Percentiles rank a stretch among this genome's conserved stretches.
Evolutionary conservation across 2,888 invertebrate genomes (phyloP).

Genomic region (Eugnorisma glareosa): DNA sequence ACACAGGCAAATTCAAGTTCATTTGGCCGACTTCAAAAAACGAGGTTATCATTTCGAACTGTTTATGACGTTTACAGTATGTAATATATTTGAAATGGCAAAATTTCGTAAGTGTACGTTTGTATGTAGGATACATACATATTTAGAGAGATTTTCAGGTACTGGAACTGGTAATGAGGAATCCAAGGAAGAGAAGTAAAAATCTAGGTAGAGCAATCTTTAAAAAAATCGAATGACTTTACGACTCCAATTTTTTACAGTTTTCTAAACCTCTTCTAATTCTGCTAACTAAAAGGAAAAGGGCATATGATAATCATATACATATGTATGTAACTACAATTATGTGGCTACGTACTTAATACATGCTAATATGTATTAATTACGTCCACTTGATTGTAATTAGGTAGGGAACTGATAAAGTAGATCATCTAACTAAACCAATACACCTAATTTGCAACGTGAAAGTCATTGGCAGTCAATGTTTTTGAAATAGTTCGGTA

Average conservation of each 20-base stretch:
- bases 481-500: neutral
- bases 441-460: constrained; percentile 36
- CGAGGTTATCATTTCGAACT: neutral
- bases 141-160: neutral
- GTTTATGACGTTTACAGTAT: neutral
- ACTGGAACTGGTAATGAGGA: neutral
- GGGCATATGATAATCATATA: constrained; percentile 20
- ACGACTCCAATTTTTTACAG: neutral
- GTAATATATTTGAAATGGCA: too few species aligned
- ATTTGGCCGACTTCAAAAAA: neutral
- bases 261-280: constrained; percentile 5
- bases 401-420: constrained; percentile 23
- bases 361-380: constrained; percentile 51
- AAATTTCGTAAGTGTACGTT: neutral
- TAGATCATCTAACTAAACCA: constrained; percentile 36
- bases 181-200: neutral
- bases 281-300: constrained; percentile 21
- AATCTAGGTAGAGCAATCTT: neutral
- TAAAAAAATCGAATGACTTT: neutral
- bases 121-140: neutral
- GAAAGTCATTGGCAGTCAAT: constrained; percentile 38
- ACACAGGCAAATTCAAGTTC: neutral
- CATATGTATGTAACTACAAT: constrained; percentile 15
- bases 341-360: constrained; percentile 36
- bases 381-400: constrained; percentile 48